Evolutionary conservation across 2,888 invertebrate genomes (phyloP), one percentile per base, ranked within the genome.

Genomic region (Dilophus febrilis): DNA sequence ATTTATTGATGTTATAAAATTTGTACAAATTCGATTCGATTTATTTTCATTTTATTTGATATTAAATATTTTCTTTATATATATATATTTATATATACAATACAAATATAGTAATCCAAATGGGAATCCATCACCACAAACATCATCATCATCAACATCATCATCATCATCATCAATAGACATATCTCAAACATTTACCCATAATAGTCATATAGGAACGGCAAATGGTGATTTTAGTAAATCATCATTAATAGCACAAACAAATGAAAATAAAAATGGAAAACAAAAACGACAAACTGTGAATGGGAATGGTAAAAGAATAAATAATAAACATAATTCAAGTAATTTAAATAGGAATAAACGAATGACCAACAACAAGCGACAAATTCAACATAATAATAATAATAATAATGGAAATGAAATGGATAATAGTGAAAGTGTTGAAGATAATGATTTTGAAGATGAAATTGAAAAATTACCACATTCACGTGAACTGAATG

Each of bases 91-190:
- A n/a, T n/a, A n/a, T n/a, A n/a, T n/a, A n/a, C n/a, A n/a, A n/a
- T n/a, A n/a, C n/a, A n/a, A 29, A n/a, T 29, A 29, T 41, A 47
- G 45, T 42, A 45, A 46, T 43, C 44, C 47, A 43, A 46, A 43
- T 44, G 44, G 43, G 41, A 36, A 35, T 43, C 50, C 57, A 33
- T 51, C 55, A 40, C 50, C 51, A n/a, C 29, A 29, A 29, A 7
- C 51, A 52, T 50, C 48, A 54, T 49, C 49, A 47, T 40, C 51
- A 50, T n/a, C n/a, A n/a, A n/a, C n/a, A n/a, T n/a, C n/a, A 53
- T 55, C 45, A 50, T 52, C 51, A 52, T 50, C 48, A 54, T 49
- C 49, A 47, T 40, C 51, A 50, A 42, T 47, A 48, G 48, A 47
- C 47, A 46, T 50, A 48, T 44, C 44, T 31, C 46, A 41, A 38